Evolutionary conservation across 2,113 vertebrate genomes (phyloP).

Genomic region (Ariopsis seemanni): DNA sequence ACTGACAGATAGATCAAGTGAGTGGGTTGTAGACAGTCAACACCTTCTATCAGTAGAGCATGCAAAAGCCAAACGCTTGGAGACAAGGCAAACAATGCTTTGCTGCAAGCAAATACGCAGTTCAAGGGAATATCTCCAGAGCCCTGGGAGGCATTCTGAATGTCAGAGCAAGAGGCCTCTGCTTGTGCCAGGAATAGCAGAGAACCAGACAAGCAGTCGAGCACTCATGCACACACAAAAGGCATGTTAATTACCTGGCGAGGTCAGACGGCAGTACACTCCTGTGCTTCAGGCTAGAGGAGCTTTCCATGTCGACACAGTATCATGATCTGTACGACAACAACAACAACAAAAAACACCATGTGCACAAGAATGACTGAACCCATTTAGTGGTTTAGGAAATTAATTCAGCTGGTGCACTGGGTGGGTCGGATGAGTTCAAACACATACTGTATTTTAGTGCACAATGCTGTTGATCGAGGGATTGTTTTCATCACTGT

Average conservation of each 20-base stretch:
- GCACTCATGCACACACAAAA: constrained; percentile 33
- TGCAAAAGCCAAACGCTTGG: background rate
- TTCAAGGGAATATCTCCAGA: background rate
- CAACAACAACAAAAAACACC: background rate
- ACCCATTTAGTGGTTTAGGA: constrained; percentile 16
- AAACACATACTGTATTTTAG: background rate
- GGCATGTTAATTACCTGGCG: constrained; percentile 12
- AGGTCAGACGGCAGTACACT: constrained; percentile 5
- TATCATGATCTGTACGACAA: constrained; percentile 1
- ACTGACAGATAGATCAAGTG: constrained; percentile 11
- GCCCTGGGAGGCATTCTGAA: constrained; percentile 21
- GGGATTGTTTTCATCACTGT: background rate
- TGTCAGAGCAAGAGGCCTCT: constrained; percentile 34
- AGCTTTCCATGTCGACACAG: constrained; percentile 43
- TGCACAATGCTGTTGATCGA: background rate
- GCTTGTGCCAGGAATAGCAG: constrained; percentile 42
- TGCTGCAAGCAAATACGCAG: constrained; percentile 26
- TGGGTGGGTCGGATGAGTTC: background rate
- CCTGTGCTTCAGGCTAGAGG: constrained; percentile 29
- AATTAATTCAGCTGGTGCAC: background rate
- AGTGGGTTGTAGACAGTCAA: constrained; percentile 22
- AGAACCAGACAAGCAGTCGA: constrained; percentile 44
- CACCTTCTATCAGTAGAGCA: background rate
- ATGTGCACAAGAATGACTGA: background rate
- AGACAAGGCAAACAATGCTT: constrained; percentile 16